A percentile compares a stretch with the other conserved stretches of the same genome.
These are phyloP conservation scores for Parapsyche elsis DNA, from an alignment of 1,140 invertebrate species.

Conservation along the genomic window DNA sequence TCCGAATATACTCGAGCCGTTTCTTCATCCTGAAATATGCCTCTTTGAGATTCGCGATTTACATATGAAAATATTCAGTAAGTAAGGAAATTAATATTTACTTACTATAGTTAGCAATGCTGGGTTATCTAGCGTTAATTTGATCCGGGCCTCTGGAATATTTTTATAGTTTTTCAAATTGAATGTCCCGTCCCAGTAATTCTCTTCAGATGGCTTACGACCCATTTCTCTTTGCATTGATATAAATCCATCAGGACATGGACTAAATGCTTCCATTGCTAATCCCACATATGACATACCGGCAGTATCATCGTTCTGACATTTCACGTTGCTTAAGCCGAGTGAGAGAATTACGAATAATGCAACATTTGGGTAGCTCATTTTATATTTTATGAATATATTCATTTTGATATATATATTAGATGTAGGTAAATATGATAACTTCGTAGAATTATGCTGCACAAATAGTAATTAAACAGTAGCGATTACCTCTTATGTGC, in stretches of 20 bases:
- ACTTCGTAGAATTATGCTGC: too few relatives aligned
- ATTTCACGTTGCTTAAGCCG: not conserved
- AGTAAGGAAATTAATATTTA: not conserved
- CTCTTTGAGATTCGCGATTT: too few relatives aligned
- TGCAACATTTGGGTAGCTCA: not conserved
- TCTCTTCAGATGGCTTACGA: slow-evolving; percentile 42
- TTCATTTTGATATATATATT: not conserved
- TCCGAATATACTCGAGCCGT: slow-evolving; percentile 34
- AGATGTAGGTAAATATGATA: too few relatives aligned
- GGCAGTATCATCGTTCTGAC: not conserved
- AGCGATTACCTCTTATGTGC: too few relatives aligned
- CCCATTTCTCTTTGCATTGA: slow-evolving; percentile 45
- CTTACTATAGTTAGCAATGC: slow-evolving; percentile 40
- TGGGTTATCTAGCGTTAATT: slow-evolving; percentile 17
- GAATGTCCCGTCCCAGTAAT: slow-evolving; percentile 44
- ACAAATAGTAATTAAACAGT: too few relatives aligned
- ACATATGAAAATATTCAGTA: not conserved
- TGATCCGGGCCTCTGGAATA: slow-evolving; percentile 32
- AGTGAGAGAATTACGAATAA: not conserved
- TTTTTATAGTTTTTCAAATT: slow-evolving; percentile 32
- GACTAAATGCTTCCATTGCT: slow-evolving; percentile 35
- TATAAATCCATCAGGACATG: slow-evolving; percentile 43
- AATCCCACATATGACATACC: slow-evolving; percentile 41
- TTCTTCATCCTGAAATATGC: slow-evolving; percentile 43
- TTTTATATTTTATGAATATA: slow-evolving; percentile 6